phyloP scores from a whole-genome alignment of 2,797 vertebrate genomes.

The Acropternis orthonyx region DNA sequence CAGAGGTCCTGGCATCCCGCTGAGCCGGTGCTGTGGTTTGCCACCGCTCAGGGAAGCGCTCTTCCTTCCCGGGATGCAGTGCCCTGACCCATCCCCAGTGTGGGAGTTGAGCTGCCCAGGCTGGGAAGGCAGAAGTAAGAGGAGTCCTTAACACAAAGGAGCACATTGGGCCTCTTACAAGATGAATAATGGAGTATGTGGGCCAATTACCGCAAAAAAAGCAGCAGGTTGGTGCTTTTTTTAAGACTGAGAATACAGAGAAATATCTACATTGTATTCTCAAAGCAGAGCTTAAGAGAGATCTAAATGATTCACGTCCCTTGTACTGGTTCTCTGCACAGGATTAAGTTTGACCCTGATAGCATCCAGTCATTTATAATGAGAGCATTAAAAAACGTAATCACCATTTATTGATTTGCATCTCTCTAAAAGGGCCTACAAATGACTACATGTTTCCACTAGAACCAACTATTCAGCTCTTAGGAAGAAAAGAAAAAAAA shows the following conservation, averaged over 20 bases:
- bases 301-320: background rate
- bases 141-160: background rate
- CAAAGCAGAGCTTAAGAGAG: background rate
- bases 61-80: background rate
- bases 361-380: conserved; percentile 28
- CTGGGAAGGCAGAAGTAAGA: background rate
- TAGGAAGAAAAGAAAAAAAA: background rate
- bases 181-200: background rate
- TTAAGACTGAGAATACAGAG: background rate
- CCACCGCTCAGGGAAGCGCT: rapidly evolving
- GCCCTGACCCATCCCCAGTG: rapidly evolving
- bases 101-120: background rate
- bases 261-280: conserved; percentile 7
- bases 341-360: conserved; percentile 41
- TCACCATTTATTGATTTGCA: conserved; percentile 27
- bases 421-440: background rate
- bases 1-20: background rate
- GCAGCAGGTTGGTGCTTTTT: background rate
- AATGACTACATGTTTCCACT: background rate
- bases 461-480: background rate
- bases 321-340: background rate
- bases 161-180: background rate
- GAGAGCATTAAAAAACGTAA: background rate
- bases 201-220: background rate
- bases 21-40: rapidly evolving